A percentile compares a stretch with the other conserved stretches of the same genome.
These are phyloP conservation scores for Trogon melanurus DNA, from an alignment of 2,113 vertebrate species.

Conservation along the genomic window DNA sequence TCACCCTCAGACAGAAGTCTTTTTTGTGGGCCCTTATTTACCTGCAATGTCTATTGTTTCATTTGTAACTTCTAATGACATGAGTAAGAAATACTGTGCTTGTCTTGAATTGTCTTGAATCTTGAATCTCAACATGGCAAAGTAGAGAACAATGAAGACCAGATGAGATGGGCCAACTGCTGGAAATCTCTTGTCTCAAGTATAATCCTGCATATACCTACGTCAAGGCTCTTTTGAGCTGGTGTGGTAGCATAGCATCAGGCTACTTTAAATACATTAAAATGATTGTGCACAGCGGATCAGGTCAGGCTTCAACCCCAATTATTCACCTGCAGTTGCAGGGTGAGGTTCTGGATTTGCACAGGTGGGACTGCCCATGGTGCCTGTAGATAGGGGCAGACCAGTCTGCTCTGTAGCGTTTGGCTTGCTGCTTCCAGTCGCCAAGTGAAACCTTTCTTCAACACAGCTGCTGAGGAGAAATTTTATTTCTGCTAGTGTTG, in stretches of 20 bases:
- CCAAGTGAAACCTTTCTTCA: not conserved
- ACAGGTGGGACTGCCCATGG: not conserved
- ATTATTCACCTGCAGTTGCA: not conserved
- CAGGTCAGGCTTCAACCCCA: not conserved
- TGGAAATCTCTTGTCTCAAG: not conserved
- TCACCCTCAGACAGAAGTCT: not conserved
- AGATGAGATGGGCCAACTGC: not conserved
- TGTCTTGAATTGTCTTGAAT: not conserved
- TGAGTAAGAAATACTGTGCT: not conserved
- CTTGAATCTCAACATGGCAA: not conserved
- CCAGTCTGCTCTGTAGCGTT: not conserved
- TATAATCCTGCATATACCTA: not conserved
- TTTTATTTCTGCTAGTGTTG: not conserved
- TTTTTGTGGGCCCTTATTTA: not conserved
- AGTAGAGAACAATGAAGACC: not conserved
- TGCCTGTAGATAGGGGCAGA: not conserved
- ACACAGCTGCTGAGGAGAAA: not conserved
- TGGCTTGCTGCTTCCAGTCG: not conserved
- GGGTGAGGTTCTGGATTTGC: not conserved
- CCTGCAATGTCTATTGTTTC: not conserved
- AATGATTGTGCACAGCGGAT: not conserved
- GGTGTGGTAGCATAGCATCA: not conserved
- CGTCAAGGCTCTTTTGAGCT: not conserved
- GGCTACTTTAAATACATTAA: not conserved
- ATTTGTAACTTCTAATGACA: not conserved